Evolutionary conservation across 2,797 vertebrate genomes (phyloP).

Genomic region (Sebastes diploproa): DNA sequence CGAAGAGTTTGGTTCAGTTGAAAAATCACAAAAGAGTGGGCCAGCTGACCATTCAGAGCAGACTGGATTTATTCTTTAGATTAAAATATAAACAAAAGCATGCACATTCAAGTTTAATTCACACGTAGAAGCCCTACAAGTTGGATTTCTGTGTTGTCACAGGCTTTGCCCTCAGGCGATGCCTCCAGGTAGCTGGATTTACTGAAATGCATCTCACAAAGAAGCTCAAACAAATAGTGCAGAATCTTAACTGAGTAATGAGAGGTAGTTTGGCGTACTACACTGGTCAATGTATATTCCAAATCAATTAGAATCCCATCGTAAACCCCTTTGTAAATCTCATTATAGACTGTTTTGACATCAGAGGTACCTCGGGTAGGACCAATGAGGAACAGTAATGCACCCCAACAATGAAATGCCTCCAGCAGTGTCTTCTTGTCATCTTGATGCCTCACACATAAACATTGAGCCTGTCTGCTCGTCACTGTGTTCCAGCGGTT

Average conservation of each 20-base stretch:
- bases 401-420: conserved; percentile 42
- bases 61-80: too few relatives aligned
- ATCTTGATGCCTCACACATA: conserved; percentile 51
- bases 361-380: not conserved
- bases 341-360: conserved; percentile 18
- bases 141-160: conserved; percentile 34
- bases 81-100: not conserved
- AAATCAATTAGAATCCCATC: not conserved
- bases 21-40: too few relatives aligned
- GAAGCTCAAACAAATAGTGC: conserved; percentile 12
- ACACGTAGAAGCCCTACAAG: not conserved
- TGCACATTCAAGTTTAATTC: not conserved
- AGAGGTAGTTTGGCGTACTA: not conserved
- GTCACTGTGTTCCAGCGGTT: conserved; percentile 48
- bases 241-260: conserved; percentile 1
- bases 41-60: too few relatives aligned
- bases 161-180: conserved; percentile 38
- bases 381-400: conserved; percentile 19
- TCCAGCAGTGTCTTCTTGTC: conserved; percentile 49
- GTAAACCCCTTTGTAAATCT: not conserved
- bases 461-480: conserved; percentile 55
- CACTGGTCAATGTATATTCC: not conserved
- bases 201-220: conserved; percentile 25
- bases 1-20: too few relatives aligned
- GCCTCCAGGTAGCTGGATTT: conserved; percentile 41